phyloP scores from a whole-genome alignment of 2,113 vertebrate genomes.

The Phalacrocorax pelagicus region DNA sequence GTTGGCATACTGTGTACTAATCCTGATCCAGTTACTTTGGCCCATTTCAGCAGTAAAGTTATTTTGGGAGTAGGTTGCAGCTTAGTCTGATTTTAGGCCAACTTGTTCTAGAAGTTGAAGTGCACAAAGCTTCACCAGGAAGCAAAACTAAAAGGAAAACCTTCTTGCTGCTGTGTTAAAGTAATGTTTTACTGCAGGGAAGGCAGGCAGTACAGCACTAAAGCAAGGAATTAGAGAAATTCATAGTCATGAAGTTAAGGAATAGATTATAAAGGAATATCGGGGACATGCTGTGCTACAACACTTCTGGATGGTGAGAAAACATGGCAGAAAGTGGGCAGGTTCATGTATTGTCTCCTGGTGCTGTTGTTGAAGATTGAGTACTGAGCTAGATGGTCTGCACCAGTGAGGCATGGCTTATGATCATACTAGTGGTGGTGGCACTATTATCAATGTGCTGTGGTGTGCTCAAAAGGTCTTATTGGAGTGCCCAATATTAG shows the following conservation, averaged over 20 bases:
- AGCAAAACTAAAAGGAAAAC: neutral
- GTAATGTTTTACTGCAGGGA: neutral
- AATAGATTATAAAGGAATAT: neutral
- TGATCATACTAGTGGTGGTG: rapidly evolving
- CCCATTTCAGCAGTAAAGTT: neutral
- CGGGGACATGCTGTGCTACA: neutral
- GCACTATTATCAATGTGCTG: rapidly evolving
- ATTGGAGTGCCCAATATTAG: neutral
- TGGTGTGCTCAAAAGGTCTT: neutral
- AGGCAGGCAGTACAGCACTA: neutral
- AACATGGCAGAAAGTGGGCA: rapidly evolving
- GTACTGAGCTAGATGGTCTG: neutral
- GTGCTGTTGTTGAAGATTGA: rapidly evolving
- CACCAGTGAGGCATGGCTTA: neutral
- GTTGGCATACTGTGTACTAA: rapidly evolving
- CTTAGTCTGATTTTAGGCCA: neutral
- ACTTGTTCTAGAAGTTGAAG: neutral
- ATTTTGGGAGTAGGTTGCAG: neutral
- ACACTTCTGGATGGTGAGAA: neutral
- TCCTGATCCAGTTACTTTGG: neutral
- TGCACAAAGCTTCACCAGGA: neutral
- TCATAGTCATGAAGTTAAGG: rapidly evolving
- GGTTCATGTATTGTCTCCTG: too few species aligned
- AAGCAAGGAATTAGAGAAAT: neutral
- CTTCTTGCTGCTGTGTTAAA: neutral